Evolutionary conservation across 2,113 vertebrate species (phyloP).

Genomic region (Cacatua alba): DNA sequence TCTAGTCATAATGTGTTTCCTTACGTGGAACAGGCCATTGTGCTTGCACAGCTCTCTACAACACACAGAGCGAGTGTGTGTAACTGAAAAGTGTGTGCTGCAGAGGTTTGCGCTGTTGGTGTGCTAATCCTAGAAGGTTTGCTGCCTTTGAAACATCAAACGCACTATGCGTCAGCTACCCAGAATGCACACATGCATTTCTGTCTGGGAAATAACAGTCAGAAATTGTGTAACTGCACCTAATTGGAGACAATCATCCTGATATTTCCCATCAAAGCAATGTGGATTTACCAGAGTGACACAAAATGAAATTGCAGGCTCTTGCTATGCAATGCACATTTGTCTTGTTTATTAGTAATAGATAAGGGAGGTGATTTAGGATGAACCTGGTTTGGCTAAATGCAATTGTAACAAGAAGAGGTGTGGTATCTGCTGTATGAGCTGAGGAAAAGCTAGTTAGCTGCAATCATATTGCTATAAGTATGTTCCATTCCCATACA

Average conservation of each 20-base stretch:
- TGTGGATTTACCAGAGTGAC: not conserved
- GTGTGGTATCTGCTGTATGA: not conserved
- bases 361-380: not conserved
- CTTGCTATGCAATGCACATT: not conserved
- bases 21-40: not conserved
- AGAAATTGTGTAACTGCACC: not conserved
- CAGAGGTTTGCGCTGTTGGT: not conserved
- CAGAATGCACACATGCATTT: not conserved
- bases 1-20: not conserved
- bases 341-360: not conserved
- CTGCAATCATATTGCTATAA: rapidly evolving
- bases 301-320: not conserved
- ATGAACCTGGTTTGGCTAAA: not conserved
- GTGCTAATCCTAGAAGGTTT: not conserved
- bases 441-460: not conserved
- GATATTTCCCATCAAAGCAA: not conserved
- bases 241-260: not conserved
- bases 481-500: not conserved
- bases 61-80: too few relatives aligned
- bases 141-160: not conserved
- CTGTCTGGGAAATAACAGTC: not conserved
- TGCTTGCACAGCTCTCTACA: not conserved
- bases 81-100: not conserved
- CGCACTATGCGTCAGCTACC: not conserved
- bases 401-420: not conserved